A percentile compares a stretch with the other conserved stretches of the same genome.
phyloP scores from a whole-genome alignment of 1,140 invertebrate genomes.

The Ruditapes philippinarum region DNA sequence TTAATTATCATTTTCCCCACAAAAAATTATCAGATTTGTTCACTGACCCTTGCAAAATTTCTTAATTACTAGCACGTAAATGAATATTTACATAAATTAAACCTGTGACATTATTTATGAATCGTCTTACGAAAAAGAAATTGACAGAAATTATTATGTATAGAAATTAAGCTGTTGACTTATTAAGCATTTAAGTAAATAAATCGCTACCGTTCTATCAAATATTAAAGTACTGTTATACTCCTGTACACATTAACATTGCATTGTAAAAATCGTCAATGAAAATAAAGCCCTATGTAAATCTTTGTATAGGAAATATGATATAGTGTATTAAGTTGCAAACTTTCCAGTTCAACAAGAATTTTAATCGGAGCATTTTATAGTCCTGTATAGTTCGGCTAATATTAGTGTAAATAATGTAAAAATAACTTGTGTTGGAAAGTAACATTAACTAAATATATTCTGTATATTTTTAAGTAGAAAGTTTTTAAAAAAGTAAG shows the following conservation, averaged over 20 bases:
- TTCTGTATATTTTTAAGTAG: not conserved
- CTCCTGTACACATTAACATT: not conserved
- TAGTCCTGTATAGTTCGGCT: not conserved
- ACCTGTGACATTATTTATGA: too few species aligned
- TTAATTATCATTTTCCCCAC: not conserved
- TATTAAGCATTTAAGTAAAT: constrained; percentile 49
- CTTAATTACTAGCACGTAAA: constrained; percentile 14
- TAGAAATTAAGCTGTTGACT: constrained; percentile 16
- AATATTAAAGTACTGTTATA: constrained; percentile 1
- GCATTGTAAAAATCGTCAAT: constrained; percentile 1
- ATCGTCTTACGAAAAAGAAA: not conserved
- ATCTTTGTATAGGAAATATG: constrained; percentile 22
- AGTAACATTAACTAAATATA: not conserved
- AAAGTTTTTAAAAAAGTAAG: not conserved
- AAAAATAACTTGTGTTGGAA: not conserved
- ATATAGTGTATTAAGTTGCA: constrained; percentile 2
- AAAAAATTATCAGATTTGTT: not conserved
- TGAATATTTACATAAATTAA: constrained; percentile 36
- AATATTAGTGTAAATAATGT: not conserved
- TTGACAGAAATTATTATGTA: not conserved
- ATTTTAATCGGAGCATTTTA: not conserved
- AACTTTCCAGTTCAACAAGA: constrained; percentile 30
- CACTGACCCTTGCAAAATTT: constrained; percentile 6
- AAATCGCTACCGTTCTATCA: not conserved
- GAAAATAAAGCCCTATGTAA: not conserved